Conservation (phyloP, 2,113 vertebrate genomes). For the Peromyscus maniculatus region DNA sequence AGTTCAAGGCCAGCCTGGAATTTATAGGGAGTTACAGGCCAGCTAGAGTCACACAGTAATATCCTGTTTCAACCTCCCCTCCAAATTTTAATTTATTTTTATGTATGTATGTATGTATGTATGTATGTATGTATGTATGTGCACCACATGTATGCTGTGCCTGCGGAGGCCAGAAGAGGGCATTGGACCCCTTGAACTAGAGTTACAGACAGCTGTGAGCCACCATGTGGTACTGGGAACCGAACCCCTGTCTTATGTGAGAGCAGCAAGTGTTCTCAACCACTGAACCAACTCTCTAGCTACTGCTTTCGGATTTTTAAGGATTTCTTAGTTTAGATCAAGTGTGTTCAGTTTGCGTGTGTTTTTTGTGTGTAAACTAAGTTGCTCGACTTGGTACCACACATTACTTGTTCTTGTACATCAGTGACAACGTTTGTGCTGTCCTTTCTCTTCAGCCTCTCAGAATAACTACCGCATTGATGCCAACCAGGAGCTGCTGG, state of each 20-base stretch:
- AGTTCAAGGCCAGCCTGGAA: background rate
- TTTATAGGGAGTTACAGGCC: background rate
- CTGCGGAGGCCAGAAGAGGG: background rate
- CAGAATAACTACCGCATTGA: slow-evolving; percentile 94
- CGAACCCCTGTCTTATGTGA: background rate
- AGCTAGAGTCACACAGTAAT: background rate
- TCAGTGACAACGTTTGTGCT: accelerated
- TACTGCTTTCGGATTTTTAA: background rate
- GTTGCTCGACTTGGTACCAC: background rate
- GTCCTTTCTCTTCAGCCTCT: slow-evolving; percentile 87
- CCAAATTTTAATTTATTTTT: background rate
- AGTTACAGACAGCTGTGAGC: background rate
- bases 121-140: background rate
- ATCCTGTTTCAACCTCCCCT: background rate
- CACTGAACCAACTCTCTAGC: background rate
- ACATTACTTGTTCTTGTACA: accelerated
- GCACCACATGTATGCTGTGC: background rate
- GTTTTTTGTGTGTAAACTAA: accelerated
- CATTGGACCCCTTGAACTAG: background rate
- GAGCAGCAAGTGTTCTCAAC: background rate
- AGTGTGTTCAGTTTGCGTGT: accelerated
- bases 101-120: background rate
- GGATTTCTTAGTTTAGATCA: background rate
- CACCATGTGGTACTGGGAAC: background rate
- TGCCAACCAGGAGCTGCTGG: slow-evolving; percentile 96